Evolutionary conservation across 2,888 invertebrate species (phyloP).

Genomic region (Drosophila percnosoma): DNA sequence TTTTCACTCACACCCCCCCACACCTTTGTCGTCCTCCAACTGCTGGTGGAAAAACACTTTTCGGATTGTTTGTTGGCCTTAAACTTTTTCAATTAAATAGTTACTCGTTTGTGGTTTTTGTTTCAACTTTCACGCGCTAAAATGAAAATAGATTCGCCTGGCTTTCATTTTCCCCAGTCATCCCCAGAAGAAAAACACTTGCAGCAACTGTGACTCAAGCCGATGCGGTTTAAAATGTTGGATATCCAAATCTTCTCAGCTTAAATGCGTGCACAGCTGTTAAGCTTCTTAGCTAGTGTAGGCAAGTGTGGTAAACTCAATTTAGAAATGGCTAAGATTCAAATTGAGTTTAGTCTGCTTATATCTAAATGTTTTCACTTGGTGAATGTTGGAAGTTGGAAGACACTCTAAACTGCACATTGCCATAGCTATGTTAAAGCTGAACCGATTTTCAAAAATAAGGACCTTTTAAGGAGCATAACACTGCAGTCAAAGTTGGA

Average conservation of each 20-base stretch:
- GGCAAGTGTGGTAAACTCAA: background rate
- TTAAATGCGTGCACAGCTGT: constrained; percentile 1
- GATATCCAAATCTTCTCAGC: background rate
- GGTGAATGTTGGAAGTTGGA: background rate
- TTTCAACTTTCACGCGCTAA: constrained; percentile 39
- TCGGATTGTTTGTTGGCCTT: constrained; percentile 49
- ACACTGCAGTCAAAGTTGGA: too few relatives aligned
- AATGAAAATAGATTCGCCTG: constrained; percentile 39
- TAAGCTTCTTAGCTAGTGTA: constrained; percentile 14
- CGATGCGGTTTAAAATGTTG: constrained; percentile 11
- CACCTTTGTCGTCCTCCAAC: background rate
- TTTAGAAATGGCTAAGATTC: background rate
- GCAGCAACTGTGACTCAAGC: constrained; percentile 28
- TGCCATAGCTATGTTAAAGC: background rate
- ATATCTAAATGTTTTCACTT: background rate
- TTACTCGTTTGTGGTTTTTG: constrained; percentile 21
- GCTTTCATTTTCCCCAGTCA: constrained; percentile 13
- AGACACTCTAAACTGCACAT: background rate
- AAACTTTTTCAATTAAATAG: constrained; percentile 74
- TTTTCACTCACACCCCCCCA: background rate
- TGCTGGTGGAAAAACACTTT: constrained; percentile 7
- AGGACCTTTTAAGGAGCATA: too few relatives aligned
- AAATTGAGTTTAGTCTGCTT: background rate
- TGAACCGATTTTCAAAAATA: background rate
- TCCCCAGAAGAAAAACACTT: constrained; percentile 32